Evolutionary conservation across 1,140 invertebrate species (phyloP), one percentile per base, ranked within the genome.

Genomic region (Berghia stephanieae): DNA sequence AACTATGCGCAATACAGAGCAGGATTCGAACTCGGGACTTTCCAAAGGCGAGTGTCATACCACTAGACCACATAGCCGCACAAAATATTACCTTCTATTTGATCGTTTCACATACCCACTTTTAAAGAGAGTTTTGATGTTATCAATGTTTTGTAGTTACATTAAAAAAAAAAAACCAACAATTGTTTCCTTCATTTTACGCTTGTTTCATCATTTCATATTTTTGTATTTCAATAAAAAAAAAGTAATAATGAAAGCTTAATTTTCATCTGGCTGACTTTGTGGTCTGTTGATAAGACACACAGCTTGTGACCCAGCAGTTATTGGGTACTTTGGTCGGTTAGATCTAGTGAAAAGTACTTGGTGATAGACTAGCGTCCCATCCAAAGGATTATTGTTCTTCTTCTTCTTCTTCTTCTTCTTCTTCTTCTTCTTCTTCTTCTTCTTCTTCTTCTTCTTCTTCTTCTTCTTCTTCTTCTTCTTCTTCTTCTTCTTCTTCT

Each of bases 171-270:
- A 36, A 89, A 91, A 66, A 95, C 94, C 34, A 92, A 92, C 36
- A 95, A 95, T 0, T 96, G 96, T 90, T 93, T 93, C 0, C 91
- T 92, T 21, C 60, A 71, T 44, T n/a, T 10, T 1, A n/a, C n/a
- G n/a, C n/a, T n/a, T n/a, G n/a, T n/a, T n/a, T n/a, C n/a, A n/a
- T n/a, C n/a, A n/a, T n/a, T n/a, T n/a, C n/a, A n/a, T n/a, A n/a
- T n/a, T n/a, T n/a, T n/a, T n/a, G n/a, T n/a, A n/a, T n/a, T n/a
- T n/a, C n/a, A n/a, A n/a, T n/a, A n/a, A n/a, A n/a, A n/a, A n/a
- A n/a, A n/a, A n/a, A n/a, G n/a, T n/a, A n/a, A 24, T 24, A 38
- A 38, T 31, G 36, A 5, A 67, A 67, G 2, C n/a, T 16, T 3
- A 21, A 24, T 24, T 31, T 67, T 31, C 21, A 67, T 24, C 21